phyloP scores from a whole-genome alignment of 2,113 vertebrate species.

The Orientallactaga bullata region DNA sequence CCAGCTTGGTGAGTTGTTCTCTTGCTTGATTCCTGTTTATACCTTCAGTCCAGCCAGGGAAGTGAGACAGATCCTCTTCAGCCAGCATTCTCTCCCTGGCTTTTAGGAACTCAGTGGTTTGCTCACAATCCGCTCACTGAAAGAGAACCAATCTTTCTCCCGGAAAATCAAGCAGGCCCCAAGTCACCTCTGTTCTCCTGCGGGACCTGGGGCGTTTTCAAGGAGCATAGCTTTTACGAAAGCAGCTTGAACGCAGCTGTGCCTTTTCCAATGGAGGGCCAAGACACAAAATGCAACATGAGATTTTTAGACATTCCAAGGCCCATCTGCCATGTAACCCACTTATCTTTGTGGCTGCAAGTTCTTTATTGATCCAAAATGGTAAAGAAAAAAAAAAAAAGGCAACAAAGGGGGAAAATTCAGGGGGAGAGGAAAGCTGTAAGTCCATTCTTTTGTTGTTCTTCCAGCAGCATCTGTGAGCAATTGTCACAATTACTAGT shows the following conservation, averaged over 20 bases:
- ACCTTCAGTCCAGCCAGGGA: slow-evolving; percentile 51
- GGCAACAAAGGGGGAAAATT: slow-evolving; percentile 87
- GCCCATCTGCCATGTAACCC: slow-evolving; percentile 88
- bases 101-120: slow-evolving; percentile 64
- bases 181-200: slow-evolving; percentile 57
- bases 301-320: slow-evolving; percentile 88
- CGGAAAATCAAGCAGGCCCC: slow-evolving; percentile 70
- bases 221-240: slow-evolving; percentile 84
- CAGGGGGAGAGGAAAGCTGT: slow-evolving; percentile 84
- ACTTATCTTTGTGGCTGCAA: slow-evolving; percentile 87
- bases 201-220: slow-evolving; percentile 77
- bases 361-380: slow-evolving; percentile 88
- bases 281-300: slow-evolving; percentile 88
- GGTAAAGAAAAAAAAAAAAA: slow-evolving; percentile 74
- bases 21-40: slow-evolving; percentile 70
- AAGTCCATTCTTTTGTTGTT: slow-evolving; percentile 90
- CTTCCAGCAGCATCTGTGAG: slow-evolving; percentile 92
- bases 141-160: slow-evolving; percentile 68
- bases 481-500: slow-evolving; percentile 94
- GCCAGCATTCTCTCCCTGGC: slow-evolving; percentile 41
- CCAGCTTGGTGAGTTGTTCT: slow-evolving; percentile 68
- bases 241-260: slow-evolving; percentile 92
- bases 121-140: slow-evolving; percentile 35
- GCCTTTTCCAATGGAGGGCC: slow-evolving; percentile 86
- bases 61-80: slow-evolving; percentile 60